Evolutionary conservation across 2,797 vertebrate species (phyloP), one percentile per base, ranked within the genome.

Genomic region (Cygnus olor): DNA sequence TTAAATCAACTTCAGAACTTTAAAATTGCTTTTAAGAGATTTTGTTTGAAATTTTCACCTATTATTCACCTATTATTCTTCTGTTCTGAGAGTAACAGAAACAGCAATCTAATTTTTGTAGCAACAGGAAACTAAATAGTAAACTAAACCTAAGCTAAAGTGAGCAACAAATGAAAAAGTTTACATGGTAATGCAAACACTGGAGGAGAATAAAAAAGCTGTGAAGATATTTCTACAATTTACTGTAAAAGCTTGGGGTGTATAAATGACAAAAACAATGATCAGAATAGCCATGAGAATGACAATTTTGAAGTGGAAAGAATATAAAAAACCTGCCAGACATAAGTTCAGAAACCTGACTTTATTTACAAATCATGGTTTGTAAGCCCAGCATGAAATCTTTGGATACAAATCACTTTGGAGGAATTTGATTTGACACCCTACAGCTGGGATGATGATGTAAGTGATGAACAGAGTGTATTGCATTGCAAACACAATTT

Each of bases 311-410:
- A 89, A 90, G 56, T 9, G 61, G 28, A 92, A 88, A 63, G 16
- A 88, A 76, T 57, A 79, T 13, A 89, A 86, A 81, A 90, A 90
- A 34, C 25, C 63, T n/a, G 4, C 12, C 28, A 88, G 30, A 49
- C 30, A 47, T 69, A 42, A 36, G 72, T 91, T 91, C 27, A 63
- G 76, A 84, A 49, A 80, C 76, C 18, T 82, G 47, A 77, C 56
- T 76, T 86, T 65, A 91, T 89, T 96, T 94, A 89, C 36, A 95
- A 93, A 38, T 10, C 30, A 45, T 34, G 18, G 34, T 94, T 96
- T 96, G 66, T 93, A 65, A 95, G 89, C 22, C 38, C 88, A 95
- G 95, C 79, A 84, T 85, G 90, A 97, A 98, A 97, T 92, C 87
- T 30, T 51, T 84, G 45, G 53, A 64, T 54, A 92, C 47, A 80